Base-by-base conservation (phyloP, 2,797 vertebrate genomes). In the Tenualosa ilisha region DNA sequence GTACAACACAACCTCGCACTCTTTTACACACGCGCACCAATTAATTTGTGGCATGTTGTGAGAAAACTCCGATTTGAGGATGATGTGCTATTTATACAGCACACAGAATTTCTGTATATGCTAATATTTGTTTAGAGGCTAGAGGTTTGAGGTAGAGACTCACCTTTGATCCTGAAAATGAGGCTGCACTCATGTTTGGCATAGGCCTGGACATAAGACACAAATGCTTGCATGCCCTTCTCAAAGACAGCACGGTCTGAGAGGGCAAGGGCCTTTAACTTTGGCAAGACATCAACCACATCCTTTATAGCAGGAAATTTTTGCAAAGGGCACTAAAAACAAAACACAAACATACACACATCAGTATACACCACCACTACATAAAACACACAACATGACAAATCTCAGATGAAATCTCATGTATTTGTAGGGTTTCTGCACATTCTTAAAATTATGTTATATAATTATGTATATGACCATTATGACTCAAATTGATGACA, bases 111-210 rank as follows among this genome's bases (percentile, higher is more conserved):
- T 53, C 56, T 6, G 11, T 65, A 12, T 7, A 24, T 31, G 24
- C 24, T 24, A 65, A 31, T 65, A 65, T 13, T 11, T 31, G 63
- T 31, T 65, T 65, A 24, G 8, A 65, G n/a, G 6, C 8, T 26
- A 63, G 7, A 65, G 5, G 26, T 37, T 13, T 2, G 1, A 65
- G 1, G 24, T 81, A 13, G 20, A 8, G 26, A 81, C 88, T 93
- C 84, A 99, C 98, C 98, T 97, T 98, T 99, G 40, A 97, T 43
- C 49, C 97, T 93, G 94, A 99, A 99, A 92, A 99, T 99, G 9
- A 99, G 96, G 26, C 93, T 97, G 61, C 98, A 99, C 11, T 99
- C 97, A 0, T 99, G 98, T 88, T 99, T 99, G 87, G 95, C 97
- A 0, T 99, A 99, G 0, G 97, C 97, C 93, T 99, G 98, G 8